Evolutionary conservation across 2,797 vertebrate genomes (phyloP), one percentile per base, ranked within the genome.

Genomic region (Cephalopachus bancanus): DNA sequence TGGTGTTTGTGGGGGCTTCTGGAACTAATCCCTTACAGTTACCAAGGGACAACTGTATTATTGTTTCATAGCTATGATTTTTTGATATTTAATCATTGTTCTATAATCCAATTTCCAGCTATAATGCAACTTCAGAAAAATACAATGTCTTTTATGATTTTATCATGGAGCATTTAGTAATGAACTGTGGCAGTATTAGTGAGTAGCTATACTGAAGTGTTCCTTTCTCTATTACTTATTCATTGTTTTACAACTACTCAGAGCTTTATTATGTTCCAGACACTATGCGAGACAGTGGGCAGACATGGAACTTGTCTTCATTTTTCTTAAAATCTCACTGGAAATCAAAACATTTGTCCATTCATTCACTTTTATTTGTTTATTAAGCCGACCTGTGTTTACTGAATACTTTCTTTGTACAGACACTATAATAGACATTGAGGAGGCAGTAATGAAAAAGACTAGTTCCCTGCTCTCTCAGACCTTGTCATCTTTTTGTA

Each of bases 291-390:
- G 65, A 62, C 5, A 62, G 19, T 60, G 28, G 6, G 24, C 7
- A 44, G 17, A 59, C 3, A 20, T 71, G 10, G 49, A 30, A 22
- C 11, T n/a, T 86, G 14, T 4, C 14, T 3, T 74, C 26, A 53
- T 55, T 86, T 93, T 90, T 22, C 24, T 93, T 93, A 78, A 78
- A 93, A 83, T 91, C 17, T 51, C 83, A 30, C 64, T 8, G 24
- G 53, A 94, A 85, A 57, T 90, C 74, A 85, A 92, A 12, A 33
- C 3, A 60, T 81, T 75, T 16, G 33, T 53, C 83, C 44, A 55
- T 76, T 33, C 19, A 74, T 53, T 72, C 28, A 74, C 44, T 33
- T 91, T 78, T 67, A 49, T 80, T 85, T 89, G n/a, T 69, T 80
- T 20, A 89, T 83, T 91, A 76, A 24, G 17, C 24, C 15, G 83